These are phyloP conservation scores for Etheostoma nigrum DNA, from an alignment of 2,797 vertebrate genomes.

Conservation along the genomic window DNA sequence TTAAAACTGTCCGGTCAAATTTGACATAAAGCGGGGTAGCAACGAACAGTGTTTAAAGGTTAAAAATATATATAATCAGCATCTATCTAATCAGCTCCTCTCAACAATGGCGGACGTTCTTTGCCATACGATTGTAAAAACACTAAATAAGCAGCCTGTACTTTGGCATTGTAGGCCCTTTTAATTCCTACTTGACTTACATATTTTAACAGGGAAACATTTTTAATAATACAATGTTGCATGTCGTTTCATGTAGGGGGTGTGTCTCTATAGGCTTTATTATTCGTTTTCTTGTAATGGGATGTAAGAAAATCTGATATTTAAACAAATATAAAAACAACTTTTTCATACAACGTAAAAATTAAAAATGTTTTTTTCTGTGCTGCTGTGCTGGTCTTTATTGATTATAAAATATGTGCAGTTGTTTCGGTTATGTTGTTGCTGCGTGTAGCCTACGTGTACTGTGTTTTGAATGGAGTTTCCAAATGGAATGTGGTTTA, in stretches of 20 bases:
- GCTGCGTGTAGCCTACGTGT: fast-evolving
- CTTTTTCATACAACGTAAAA: neutral
- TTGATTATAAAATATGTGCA: fast-evolving
- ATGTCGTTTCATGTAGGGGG: conserved; percentile 28
- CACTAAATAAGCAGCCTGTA: neutral
- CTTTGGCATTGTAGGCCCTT: neutral
- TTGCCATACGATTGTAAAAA: neutral
- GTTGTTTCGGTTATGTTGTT: fast-evolving
- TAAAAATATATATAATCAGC: neutral
- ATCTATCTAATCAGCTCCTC: neutral
- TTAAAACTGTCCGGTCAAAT: too few relatives aligned
- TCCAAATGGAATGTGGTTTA: neutral
- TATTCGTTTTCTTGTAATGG: neutral
- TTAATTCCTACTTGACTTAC: neutral
- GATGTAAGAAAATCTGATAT: neutral
- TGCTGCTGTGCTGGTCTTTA: neutral
- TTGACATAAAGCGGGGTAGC: too few relatives aligned
- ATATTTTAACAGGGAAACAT: neutral
- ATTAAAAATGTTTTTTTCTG: neutral
- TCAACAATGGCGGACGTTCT: neutral
- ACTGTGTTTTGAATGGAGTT: neutral
- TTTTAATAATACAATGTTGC: neutral
- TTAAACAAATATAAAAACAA: neutral
- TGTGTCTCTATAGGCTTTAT: conserved; percentile 50
- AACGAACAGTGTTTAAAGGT: too few relatives aligned